These are phyloP conservation scores for Leptoteleia sp. DNA, from an alignment of 1,140 invertebrate genomes.

Conservation along the genomic window DNA sequence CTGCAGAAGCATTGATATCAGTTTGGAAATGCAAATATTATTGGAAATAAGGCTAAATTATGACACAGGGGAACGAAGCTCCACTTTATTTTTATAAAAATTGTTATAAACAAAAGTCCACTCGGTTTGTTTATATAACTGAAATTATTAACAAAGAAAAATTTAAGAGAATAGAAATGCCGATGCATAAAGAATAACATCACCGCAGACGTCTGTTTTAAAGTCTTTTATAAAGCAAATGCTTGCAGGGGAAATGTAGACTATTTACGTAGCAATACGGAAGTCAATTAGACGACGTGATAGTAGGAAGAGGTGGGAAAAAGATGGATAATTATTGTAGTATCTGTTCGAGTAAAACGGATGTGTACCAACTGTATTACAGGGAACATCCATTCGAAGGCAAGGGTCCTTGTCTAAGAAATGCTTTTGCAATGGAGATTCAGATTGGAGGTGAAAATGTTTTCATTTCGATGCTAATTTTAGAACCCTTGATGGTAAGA, in stretches of 20 bases:
- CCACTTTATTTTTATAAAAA: no score
- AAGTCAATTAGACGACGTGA: slow-evolving; percentile 13
- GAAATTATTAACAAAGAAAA: no score
- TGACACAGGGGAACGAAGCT: no score
- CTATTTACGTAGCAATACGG: slow-evolving; percentile 14
- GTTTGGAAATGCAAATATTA: no score
- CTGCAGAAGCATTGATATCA: no score
- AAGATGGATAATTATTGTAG: slow-evolving; percentile 38
- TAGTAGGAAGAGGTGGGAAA: slow-evolving; percentile 28
- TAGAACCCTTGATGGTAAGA: slow-evolving; percentile 25
- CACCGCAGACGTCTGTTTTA: no score
- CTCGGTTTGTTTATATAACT: no score
- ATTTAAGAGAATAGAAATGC: no score
- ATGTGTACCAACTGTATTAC: slow-evolving; percentile 70
- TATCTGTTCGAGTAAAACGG: slow-evolving; percentile 54
- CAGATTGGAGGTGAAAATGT: slow-evolving; percentile 62
- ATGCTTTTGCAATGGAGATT: slow-evolving; percentile 71
- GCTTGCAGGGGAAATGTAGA: neutral
- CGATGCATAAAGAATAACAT: no score
- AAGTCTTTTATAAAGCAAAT: no score
- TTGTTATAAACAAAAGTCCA: no score
- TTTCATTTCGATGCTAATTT: slow-evolving; percentile 76
- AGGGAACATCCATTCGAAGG: slow-evolving; percentile 70
- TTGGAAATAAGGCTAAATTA: no score
- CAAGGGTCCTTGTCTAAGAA: slow-evolving; percentile 53